Conservation (phyloP, 2,888 invertebrate species). For the Melieria omissa region DNA sequence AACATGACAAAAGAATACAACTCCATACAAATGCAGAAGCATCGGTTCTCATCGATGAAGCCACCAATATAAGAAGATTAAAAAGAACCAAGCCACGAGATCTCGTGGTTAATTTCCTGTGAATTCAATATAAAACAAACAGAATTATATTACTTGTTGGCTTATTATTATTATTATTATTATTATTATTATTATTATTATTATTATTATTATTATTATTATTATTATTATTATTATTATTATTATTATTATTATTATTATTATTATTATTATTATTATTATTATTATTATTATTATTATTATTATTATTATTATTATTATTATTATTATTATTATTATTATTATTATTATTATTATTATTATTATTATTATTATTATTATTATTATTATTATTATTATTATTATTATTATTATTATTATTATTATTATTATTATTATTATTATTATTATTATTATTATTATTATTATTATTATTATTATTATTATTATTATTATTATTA, state of each 20-base stretch:
- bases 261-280: constrained; percentile 16
- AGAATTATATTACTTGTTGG: no score
- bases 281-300: constrained; percentile 16
- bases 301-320: constrained; percentile 16
- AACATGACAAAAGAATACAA: no score
- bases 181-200: constrained; percentile 16
- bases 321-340: constrained; percentile 16
- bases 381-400: constrained; percentile 13
- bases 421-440: constrained; percentile 16
- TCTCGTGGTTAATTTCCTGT: no score
- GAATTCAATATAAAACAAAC: no score
- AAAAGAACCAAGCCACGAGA: no score
- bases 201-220: constrained; percentile 15
- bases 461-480: constrained; percentile 16
- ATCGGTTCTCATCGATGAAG: no score
- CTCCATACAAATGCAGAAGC: no score
- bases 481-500: constrained; percentile 16
- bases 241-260: constrained; percentile 14
- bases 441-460: constrained; percentile 16
- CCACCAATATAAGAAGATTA: no score
- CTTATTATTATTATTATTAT: constrained; percentile 11
- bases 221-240: constrained; percentile 16
- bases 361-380: constrained; percentile 16
- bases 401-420: constrained; percentile 16
- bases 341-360: constrained; percentile 16